Percentiles rank a stretch among this genome's conserved stretches.
phyloP scores from a whole-genome alignment of 2,888 invertebrate species.

The Anthophora plumipes region DNA sequence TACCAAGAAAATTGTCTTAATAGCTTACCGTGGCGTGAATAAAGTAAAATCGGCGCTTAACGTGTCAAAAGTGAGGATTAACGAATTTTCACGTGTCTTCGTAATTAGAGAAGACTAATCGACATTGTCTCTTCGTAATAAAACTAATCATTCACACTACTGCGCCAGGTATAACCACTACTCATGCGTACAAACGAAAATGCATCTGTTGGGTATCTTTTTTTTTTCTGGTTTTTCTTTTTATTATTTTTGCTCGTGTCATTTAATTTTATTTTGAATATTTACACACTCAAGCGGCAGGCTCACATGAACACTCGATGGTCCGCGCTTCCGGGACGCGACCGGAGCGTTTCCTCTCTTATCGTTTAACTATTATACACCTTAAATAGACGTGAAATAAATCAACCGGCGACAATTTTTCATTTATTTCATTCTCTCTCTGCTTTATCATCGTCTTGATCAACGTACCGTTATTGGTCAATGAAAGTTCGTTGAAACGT shows the following conservation, averaged over 20 bases:
- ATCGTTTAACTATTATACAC: neutral
- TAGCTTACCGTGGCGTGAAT: no score
- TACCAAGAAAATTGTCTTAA: no score
- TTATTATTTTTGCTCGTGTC: constrained; percentile 9
- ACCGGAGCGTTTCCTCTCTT: constrained; percentile 53
- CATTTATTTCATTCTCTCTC: no score
- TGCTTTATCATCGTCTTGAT: no score
- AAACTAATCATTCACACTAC: constrained; percentile 60
- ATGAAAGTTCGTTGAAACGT: neutral
- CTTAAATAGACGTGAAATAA: no score
- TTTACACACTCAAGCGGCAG: constrained; percentile 77
- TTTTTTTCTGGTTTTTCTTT: constrained; percentile 40
- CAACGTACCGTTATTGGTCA: neutral
- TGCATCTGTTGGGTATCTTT: no score
- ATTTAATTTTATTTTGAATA: constrained; percentile 68
- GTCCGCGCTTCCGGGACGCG: constrained; percentile 62
- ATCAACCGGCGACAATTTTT: no score
- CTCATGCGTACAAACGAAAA: constrained; percentile 64
- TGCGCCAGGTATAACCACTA: constrained; percentile 52
- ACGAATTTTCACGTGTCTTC: no score
- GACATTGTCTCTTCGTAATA: constrained; percentile 42
- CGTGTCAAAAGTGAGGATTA: no score
- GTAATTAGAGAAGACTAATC: constrained; percentile 31
- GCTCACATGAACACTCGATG: constrained; percentile 71
- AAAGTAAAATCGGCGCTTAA: no score